Base-by-base conservation (phyloP, 2,113 vertebrate species). In the Phylloscopus trochilus region DNA sequence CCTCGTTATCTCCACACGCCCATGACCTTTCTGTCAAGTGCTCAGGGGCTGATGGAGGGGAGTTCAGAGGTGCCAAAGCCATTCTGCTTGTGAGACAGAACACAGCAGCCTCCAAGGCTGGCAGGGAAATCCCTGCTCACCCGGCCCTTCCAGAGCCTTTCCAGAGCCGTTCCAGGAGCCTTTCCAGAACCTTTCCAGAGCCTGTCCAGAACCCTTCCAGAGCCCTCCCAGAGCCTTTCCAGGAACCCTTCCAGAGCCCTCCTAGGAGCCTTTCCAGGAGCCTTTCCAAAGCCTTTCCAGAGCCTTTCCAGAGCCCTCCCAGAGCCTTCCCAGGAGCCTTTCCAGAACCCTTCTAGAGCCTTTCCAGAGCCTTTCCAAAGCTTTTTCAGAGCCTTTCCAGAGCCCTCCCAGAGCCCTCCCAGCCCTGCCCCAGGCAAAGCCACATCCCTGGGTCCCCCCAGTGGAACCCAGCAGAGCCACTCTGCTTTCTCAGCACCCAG, bases 1-100 rank as follows among this genome's bases (percentile, higher is more conserved):
- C 77, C 89, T 90, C 41, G 91, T 95, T 96, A 89, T 76, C 73
- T 59, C 77, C 76, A 4, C 70, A 24, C 0, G 47, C 0, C 94
- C 60, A 1, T 84, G 94, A 95, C 92, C 91, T 96, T 92, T 94
- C 87, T 72, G 87, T 81, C 95, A 52, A 52, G 73, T 8, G 69
- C 46, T 83, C 35, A 60, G 92, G 83, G 83, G 89, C 87, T 96
- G 89, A 87, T 64, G 60, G 88, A 81, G 84, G 88, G 43, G 68
- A 74, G 74, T 84, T 89, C 79, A 79, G 93, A 53, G 27, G 26
- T 33, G 91, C 87, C 92, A 89, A 79, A 91, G 89, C 58, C 87
- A 19, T 52, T 93, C 31, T 47, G 64, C 41, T 81, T 21, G 41
- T 51, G 77, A 95, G 60, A 55, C 87, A 82, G 44, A 84, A 31